Base-by-base conservation (phyloP, 2,797 vertebrate genomes). In the Macropodus opercularis region DNA sequence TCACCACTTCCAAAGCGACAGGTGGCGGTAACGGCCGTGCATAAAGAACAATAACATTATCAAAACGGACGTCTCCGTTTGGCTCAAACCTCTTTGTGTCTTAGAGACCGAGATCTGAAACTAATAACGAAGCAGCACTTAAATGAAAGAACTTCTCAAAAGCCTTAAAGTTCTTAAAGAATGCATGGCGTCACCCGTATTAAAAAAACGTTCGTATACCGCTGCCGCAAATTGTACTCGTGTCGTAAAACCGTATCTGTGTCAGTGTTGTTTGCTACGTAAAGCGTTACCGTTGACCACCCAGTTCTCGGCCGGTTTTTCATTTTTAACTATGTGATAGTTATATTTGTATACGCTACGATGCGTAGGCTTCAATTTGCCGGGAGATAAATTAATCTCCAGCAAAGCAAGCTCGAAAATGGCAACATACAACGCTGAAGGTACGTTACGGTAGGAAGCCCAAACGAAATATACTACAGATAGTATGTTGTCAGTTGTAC, bases 371-470 rank as follows among this genome's bases (percentile, higher is more conserved):
- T 51, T 24, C 2, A 11, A 47, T 19, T 41, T 59, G 59, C 26
- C 56, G 14, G 44, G 73, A 72, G 72, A 77, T 81, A 77, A 81
- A 77, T 18, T 74, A 41, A 87, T 60, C 17, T 41, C 5, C 17
- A 32, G 15, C 56, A 52, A 59, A 79, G 77, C 49, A 19, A 79
- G 62, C 63, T 59, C 44, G 23, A 83, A 73, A 69, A 93, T 93
- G 93, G 84, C 91, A 83, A 83, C 91, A 54, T 92, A 87, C 76
- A 85, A 63, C 81, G 42, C 72, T 39, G 88, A 91, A 84, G 91
- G 93, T 93, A 90, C 73, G 27, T 29, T 1, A 29, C 8, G 68
- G 4, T 3, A 10, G 53, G 46, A 32, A n/a, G n/a, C n/a, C n/a
- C n/a, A n/a, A n/a, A n/a, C n/a, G n/a, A n/a, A n/a, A n/a, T n/a